Conservation (phyloP, 2,797 vertebrate species). For the Atherinosoma microstoma region DNA sequence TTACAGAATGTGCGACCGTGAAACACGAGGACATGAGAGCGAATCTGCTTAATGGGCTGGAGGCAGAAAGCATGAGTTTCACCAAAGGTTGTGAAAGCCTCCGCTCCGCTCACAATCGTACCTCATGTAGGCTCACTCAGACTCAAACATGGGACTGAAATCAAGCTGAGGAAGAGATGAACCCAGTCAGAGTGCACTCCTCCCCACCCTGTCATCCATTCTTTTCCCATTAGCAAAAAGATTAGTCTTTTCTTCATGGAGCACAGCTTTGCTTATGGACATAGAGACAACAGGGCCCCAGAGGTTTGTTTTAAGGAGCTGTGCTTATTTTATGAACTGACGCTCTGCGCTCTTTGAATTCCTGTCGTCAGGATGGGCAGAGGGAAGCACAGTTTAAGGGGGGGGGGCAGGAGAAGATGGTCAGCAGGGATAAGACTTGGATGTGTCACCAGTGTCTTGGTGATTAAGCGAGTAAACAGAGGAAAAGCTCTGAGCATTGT, state of each 20-base stretch:
- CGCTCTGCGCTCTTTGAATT: slow-evolving; percentile 63
- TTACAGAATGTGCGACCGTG: slow-evolving; percentile 54
- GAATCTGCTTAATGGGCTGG: slow-evolving; percentile 61
- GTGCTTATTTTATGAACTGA: slow-evolving; percentile 78
- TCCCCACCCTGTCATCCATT: slow-evolving; percentile 25
- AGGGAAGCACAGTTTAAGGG: slow-evolving; percentile 33
- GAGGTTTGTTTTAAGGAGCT: slow-evolving; percentile 69
- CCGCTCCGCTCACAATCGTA: slow-evolving; percentile 26
- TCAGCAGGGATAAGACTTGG: slow-evolving; percentile 45
- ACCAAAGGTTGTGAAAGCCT: slow-evolving; percentile 56
- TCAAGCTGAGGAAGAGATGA: slow-evolving; percentile 43
- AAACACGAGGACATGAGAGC: slow-evolving; percentile 59
- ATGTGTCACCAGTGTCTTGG: slow-evolving; percentile 62
- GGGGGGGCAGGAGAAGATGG: slow-evolving; percentile 7
- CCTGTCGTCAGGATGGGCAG: slow-evolving; percentile 18
- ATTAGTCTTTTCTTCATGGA: slow-evolving; percentile 58
- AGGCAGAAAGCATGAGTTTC: slow-evolving; percentile 61
- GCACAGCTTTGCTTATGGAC: slow-evolving; percentile 54
- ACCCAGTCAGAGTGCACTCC: slow-evolving; percentile 23
- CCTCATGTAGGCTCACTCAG: slow-evolving; percentile 45
- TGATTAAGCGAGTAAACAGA: slow-evolving; percentile 68
- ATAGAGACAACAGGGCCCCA: slow-evolving; percentile 54
- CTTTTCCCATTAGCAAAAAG: slow-evolving; percentile 55
- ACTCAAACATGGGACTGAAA: slow-evolving; percentile 34
- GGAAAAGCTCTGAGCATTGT: slow-evolving; percentile 56